Conservation (phyloP, 1,140 invertebrate genomes). For the Aleiodes sp. region DNA sequence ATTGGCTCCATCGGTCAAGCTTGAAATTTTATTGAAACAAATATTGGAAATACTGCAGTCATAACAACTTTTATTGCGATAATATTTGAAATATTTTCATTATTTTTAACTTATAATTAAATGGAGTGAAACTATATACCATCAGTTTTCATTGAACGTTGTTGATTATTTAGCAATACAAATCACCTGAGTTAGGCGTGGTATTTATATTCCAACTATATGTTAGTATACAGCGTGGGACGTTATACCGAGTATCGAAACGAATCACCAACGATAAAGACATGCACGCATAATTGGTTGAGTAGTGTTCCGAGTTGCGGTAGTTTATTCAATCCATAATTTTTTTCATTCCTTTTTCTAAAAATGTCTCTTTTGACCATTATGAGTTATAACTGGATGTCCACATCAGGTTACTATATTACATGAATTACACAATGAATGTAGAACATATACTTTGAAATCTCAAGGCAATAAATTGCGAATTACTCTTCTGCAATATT, state of each 20-base stretch:
- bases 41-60: too few relatives aligned
- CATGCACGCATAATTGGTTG: conserved; percentile 10
- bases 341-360: background rate
- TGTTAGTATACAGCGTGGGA: conserved; percentile 26
- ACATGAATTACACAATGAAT: background rate
- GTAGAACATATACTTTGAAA: background rate
- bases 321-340: background rate
- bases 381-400: background rate
- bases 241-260: conserved; percentile 21
- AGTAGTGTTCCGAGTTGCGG: background rate
- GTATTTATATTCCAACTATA: conserved; percentile 49
- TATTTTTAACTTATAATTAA: too few relatives aligned
- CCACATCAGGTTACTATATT: background rate
- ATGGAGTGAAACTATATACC: too few relatives aligned
- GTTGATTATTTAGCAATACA: conserved; percentile 65
- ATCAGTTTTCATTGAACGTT: conserved; percentile 4
- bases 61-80: too few relatives aligned
- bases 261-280: conserved; percentile 27
- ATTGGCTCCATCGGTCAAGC: too few relatives aligned
- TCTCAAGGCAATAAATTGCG: conserved; percentile 22
- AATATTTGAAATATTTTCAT: too few relatives aligned
- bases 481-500: too few relatives aligned
- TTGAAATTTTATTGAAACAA: too few relatives aligned
- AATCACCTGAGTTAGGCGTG: conserved; percentile 51
- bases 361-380: background rate